phyloP scores from a whole-genome alignment of 2,113 vertebrate genomes.

The Coregonus clupeaformis region DNA sequence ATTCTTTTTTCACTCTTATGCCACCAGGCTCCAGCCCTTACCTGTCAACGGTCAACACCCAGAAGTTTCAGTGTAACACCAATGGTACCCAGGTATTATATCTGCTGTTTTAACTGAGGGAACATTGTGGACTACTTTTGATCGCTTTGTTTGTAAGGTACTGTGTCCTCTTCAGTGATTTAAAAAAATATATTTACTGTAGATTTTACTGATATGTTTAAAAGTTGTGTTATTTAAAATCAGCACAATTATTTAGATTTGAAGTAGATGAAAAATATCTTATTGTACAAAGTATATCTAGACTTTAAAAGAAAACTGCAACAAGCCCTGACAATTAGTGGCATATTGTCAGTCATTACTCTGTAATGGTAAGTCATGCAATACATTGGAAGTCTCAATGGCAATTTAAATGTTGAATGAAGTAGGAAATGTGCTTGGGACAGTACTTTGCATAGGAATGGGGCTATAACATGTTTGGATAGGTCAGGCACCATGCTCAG shows the following conservation, averaged over 20 bases:
- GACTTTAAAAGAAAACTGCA: background rate
- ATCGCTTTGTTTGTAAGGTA: background rate
- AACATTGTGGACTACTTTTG: background rate
- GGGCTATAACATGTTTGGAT: slow-evolving; percentile 16
- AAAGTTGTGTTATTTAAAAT: no score
- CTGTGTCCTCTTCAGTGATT: background rate
- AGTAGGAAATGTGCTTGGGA: no score
- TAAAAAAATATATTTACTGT: no score
- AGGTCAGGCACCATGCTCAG: slow-evolving; percentile 5
- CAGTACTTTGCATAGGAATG: background rate
- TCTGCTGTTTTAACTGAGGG: background rate
- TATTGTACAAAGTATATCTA: background rate
- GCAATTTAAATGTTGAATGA: no score
- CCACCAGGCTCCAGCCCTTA: background rate
- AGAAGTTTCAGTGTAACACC: background rate
- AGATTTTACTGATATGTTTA: no score
- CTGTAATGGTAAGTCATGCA: no score
- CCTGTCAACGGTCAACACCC: background rate
- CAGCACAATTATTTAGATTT: background rate
- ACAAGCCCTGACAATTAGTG: background rate
- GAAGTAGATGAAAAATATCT: background rate
- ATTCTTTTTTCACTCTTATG: background rate
- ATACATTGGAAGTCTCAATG: no score
- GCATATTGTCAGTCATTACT: no score
- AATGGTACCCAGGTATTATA: background rate